Evolutionary conservation across 2,888 invertebrate species (phyloP).

Genomic region (Pristionchus exspectatus): DNA sequence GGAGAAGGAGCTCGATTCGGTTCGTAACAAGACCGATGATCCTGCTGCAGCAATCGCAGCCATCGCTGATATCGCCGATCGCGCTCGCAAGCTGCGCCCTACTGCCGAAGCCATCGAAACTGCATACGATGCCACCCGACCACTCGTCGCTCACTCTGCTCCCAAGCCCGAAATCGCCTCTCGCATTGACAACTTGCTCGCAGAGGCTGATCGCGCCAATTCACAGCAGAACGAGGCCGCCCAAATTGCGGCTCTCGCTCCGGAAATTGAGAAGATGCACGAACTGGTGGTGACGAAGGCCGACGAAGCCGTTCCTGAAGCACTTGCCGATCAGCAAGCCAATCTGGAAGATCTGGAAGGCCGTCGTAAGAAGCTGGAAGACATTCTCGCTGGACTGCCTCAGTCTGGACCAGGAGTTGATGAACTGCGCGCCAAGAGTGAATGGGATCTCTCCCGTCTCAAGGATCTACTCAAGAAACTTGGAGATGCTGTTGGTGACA

Average conservation of each 20-base stretch:
- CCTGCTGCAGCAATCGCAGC: not conserved
- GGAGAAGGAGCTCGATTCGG: conserved; percentile 52
- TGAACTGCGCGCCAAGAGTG: conserved; percentile 57
- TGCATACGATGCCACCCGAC: conserved; percentile 2
- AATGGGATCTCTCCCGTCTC: conserved; percentile 66
- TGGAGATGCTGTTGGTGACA: conserved; percentile 65
- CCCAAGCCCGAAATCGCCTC: conserved; percentile 30
- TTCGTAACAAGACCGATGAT: conserved; percentile 11
- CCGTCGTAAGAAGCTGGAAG: conserved; percentile 62
- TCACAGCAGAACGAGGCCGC: conserved; percentile 60
- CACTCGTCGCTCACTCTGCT: conserved; percentile 23
- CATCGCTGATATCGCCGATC: conserved; percentile 40
- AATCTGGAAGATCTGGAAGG: conserved; percentile 63
- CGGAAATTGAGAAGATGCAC: conserved; percentile 61
- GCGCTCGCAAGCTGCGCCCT: conserved; percentile 44
- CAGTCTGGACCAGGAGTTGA: conserved; percentile 57
- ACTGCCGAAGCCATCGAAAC: not conserved
- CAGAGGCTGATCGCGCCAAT: conserved; percentile 35
- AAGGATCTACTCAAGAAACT: conserved; percentile 64
- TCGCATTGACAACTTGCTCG: conserved; percentile 26
- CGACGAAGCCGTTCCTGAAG: conserved; percentile 61
- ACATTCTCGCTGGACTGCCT: conserved; percentile 58
- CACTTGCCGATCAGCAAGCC: conserved; percentile 63
- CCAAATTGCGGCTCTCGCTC: conserved; percentile 61
- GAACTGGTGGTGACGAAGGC: conserved; percentile 51